A percentile compares a stretch with the other conserved stretches of the same genome.
These are phyloP conservation scores for Cyprinodon tularosa DNA, from an alignment of 2,113 vertebrate genomes.

Conservation along the genomic window DNA sequence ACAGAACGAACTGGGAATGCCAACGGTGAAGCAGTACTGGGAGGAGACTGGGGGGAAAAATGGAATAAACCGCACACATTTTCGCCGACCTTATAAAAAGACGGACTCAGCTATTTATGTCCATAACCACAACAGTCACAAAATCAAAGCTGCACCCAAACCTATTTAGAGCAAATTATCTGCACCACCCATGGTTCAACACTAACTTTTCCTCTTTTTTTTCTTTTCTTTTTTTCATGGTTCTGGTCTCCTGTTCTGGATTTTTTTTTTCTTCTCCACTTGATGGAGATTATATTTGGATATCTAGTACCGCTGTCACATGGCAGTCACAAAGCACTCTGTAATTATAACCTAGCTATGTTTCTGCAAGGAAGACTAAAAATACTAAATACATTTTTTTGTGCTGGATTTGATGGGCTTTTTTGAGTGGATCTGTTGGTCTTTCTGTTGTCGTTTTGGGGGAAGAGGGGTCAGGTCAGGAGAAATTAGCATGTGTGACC, in stretches of 20 bases:
- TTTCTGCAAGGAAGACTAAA: slow-evolving; percentile 72
- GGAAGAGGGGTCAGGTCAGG: background rate
- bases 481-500: background rate
- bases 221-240: background rate
- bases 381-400: slow-evolving; percentile 64
- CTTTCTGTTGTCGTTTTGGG: background rate
- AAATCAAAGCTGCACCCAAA: slow-evolving; percentile 33
- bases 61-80: slow-evolving; percentile 32
- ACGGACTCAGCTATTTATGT: slow-evolving; percentile 25
- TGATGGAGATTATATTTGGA: slow-evolving; percentile 67
- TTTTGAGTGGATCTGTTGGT: slow-evolving; percentile 5
- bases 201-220: slow-evolving; percentile 31
- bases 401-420: slow-evolving; percentile 44
- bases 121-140: slow-evolving; percentile 10
- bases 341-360: slow-evolving; percentile 75
- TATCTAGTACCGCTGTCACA: slow-evolving; percentile 72
- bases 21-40: slow-evolving; percentile 23
- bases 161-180: slow-evolving; percentile 40
- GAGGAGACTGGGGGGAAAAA: slow-evolving; percentile 50
- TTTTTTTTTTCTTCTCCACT: slow-evolving; percentile 11
- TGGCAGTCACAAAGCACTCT: slow-evolving; percentile 70
- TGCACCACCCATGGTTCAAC: slow-evolving; percentile 31
- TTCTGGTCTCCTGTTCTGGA: slow-evolving; percentile 36
- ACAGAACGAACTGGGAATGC: slow-evolving; percentile 18
- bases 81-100: slow-evolving; percentile 22